phyloP scores from a whole-genome alignment of 2,113 vertebrate genomes.

The Ranitomeya variabilis region DNA sequence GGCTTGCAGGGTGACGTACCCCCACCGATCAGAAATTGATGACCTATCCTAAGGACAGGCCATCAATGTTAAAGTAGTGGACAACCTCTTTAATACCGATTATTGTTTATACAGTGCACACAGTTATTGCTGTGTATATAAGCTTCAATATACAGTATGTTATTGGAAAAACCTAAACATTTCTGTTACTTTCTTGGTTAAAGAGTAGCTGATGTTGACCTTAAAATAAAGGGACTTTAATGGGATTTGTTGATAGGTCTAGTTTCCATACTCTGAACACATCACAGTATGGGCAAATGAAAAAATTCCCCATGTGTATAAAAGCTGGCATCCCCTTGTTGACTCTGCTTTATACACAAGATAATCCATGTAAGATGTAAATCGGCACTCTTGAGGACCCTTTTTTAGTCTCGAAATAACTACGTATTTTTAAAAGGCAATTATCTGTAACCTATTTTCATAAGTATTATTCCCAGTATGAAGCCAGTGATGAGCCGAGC shows the following conservation, averaged over 20 bases:
- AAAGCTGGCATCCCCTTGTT: not conserved
- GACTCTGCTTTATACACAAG: not conserved
- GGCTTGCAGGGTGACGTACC: too few relatives aligned
- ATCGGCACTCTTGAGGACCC: not conserved
- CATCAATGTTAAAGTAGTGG: too few relatives aligned
- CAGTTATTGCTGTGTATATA: too few relatives aligned
- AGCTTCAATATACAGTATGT: too few relatives aligned
- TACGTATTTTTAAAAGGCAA: conserved; percentile 9
- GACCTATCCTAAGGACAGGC: too few relatives aligned
- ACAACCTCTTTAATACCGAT: too few relatives aligned
- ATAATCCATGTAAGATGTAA: not conserved
- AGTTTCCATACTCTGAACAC: not conserved
- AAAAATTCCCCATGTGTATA: not conserved
- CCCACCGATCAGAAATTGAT: too few relatives aligned
- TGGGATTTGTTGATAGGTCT: not conserved
- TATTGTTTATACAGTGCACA: too few relatives aligned
- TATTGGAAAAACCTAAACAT: too few relatives aligned
- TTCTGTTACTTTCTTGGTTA: too few relatives aligned
- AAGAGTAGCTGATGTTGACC: too few relatives aligned
- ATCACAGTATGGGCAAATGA: not conserved
- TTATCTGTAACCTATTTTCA: conserved; percentile 13
- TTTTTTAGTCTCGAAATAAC: not conserved
- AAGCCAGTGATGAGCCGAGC: not conserved
- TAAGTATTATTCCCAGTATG: conserved; percentile 5
- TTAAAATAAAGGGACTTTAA: not conserved